Conservation (phyloP, 2,113 vertebrate genomes). For the Scophthalmus maximus region DNA sequence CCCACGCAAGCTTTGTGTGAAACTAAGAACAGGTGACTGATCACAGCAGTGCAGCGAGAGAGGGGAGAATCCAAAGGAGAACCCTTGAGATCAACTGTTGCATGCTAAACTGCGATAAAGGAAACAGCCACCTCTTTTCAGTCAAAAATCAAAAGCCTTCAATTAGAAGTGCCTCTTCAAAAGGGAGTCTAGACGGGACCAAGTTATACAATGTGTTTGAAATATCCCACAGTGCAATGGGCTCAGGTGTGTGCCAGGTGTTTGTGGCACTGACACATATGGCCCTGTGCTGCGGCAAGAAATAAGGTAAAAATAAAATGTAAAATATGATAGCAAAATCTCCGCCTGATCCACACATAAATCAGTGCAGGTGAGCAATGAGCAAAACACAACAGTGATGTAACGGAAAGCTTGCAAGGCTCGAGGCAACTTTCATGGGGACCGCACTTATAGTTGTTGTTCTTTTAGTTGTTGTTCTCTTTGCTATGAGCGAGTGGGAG, state of each 20-base stretch:
- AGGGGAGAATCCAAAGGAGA: conserved; percentile 24
- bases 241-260: conserved; percentile 28
- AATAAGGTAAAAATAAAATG: conserved; percentile 54
- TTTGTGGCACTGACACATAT: conserved; percentile 4
- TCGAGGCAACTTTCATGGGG: conserved; percentile 61
- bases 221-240: conserved; percentile 22
- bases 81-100: conserved; percentile 41
- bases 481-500: conserved; percentile 69
- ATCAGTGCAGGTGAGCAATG: conserved; percentile 64
- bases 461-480: conserved; percentile 65
- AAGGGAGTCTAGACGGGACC: conserved; percentile 15
- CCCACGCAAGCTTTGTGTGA: conserved; percentile 64
- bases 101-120: conserved; percentile 33
- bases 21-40: conserved; percentile 70
- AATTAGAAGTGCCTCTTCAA: conserved; percentile 25
- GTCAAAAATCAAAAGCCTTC: conserved; percentile 34
- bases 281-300: conserved; percentile 15
- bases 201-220: conserved; percentile 16
- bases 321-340: conserved; percentile 26
- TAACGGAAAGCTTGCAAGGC: conserved; percentile 48
- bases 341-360: conserved; percentile 37
- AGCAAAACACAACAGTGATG: conserved; percentile 56
- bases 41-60: conserved; percentile 39
- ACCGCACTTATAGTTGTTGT: conserved; percentile 60
- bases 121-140: conserved; percentile 45